Evolutionary conservation across 2,113 vertebrate species (phyloP).

Genomic region (Dasypus novemcinctus): DNA sequence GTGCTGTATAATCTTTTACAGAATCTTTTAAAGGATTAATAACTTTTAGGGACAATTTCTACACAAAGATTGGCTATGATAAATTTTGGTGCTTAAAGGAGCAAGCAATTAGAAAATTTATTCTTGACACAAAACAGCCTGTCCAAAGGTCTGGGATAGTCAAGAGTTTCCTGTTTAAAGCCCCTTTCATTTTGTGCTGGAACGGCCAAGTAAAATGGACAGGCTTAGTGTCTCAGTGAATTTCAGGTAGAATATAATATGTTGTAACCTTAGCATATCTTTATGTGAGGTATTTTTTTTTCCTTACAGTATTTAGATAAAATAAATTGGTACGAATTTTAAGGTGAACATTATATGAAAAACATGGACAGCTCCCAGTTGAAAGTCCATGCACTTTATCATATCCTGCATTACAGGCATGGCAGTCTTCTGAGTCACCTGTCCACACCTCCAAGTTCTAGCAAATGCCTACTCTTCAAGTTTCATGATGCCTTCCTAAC

Average conservation of each 20-base stretch:
- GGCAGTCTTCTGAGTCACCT: neutral
- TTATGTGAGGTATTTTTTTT: neutral
- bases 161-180: neutral
- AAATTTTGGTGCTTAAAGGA: neutral
- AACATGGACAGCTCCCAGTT: neutral
- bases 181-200: neutral
- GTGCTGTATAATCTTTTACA: neutral
- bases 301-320: neutral
- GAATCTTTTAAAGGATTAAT: neutral
- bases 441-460: neutral
- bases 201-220: neutral
- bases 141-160: neutral
- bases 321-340: slow-evolving; percentile 17
- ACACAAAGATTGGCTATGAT: neutral
- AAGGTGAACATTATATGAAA: neutral
- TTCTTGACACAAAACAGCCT: neutral
- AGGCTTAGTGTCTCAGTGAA: neutral
- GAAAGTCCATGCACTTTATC: neutral
- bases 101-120: neutral
- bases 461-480: neutral
- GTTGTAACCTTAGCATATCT: neutral
- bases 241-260: neutral
- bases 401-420: neutral
- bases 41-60: neutral
- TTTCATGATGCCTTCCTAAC: neutral